Percentiles rank a stretch among this genome's conserved stretches.
phyloP scores from a whole-genome alignment of 1,140 invertebrate genomes.

The Phortica variegata region DNA sequence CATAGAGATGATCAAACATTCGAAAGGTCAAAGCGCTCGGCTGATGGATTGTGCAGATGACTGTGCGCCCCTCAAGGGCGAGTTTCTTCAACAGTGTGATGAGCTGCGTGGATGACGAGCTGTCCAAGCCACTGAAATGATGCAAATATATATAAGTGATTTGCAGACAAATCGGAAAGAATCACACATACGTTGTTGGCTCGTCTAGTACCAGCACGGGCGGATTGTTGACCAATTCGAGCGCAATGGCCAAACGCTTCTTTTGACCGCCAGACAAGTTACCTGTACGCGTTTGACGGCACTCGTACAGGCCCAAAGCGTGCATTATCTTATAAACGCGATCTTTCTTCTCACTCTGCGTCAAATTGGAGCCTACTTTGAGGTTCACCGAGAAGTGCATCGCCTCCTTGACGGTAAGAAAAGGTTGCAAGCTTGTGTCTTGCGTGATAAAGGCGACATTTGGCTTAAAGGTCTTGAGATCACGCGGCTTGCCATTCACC shows the following conservation, averaged over 20 bases:
- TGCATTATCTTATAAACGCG: constrained; percentile 61
- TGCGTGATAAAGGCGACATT: constrained; percentile 91
- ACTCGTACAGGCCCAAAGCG: not conserved
- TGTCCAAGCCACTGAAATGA: constrained; percentile 77
- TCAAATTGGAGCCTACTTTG: constrained; percentile 72
- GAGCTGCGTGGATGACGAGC: constrained; percentile 85
- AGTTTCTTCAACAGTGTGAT: constrained; percentile 74
- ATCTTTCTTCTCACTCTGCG: constrained; percentile 64
- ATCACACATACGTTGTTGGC: not conserved
- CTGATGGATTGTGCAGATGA: constrained; percentile 90
- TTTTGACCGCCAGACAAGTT: not conserved
- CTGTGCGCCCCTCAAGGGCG: constrained; percentile 80
- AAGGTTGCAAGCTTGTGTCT: constrained; percentile 79
- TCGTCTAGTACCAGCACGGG: not conserved
- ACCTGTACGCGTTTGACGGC: not conserved
- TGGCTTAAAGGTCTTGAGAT: constrained; percentile 75
- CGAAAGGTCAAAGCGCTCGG: constrained; percentile 80
- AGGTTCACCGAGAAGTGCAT: constrained; percentile 85
- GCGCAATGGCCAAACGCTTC: not conserved
- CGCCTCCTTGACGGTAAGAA: constrained; percentile 82
- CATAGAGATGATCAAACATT: constrained; percentile 85
- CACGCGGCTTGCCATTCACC: constrained; percentile 72
- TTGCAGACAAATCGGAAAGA: too few relatives aligned
- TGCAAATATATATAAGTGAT: too few relatives aligned
- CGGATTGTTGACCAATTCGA: not conserved